Base-by-base conservation (phyloP, 2,888 invertebrate genomes). In the Cecidostiba fungosa region DNA sequence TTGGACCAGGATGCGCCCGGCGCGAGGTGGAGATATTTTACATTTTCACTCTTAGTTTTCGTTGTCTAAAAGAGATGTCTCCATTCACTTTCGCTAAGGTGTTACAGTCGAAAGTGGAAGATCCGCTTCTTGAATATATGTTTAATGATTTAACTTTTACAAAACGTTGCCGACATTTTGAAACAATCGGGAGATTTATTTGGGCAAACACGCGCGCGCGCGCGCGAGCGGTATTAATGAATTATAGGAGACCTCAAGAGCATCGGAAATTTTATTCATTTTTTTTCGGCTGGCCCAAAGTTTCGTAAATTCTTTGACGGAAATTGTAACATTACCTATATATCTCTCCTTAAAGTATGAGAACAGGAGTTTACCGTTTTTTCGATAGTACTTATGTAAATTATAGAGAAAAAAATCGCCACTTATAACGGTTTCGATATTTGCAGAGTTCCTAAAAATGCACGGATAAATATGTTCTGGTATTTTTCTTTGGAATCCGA, bases 41-140 rank as follows among this genome's bases (percentile, higher is more conserved):
- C 54, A 81, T 84, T 81, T 82, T 84, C 82, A 82, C 84, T 86
- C 82, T 84, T 82, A 70, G 84, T 81, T 84, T 77, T 79, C 72
- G 79, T 83, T 83, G 86, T 83, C 62, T 78, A 83, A 69, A 82
- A 39, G 59, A 47, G n/a, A 47, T 70, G 54, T 43, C 72, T 50
- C 54, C 84, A 36, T 86, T 84, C 84, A 86, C 86, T 86, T 86
- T 86, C 84, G 86, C 86, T 84, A 69, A 81, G 76, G 26, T n/a
- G 29, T 32, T 62, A 70, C 29, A 77, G 73, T 86, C 80, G 86
- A 86, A 86, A 86, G 86, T 86, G 73, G 78, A 74, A 82, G 82
- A 78, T 66, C 84, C 80, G 43, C 77, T 77, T 86, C 66, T 83
- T 77, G 54, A 62, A 72, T 72, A 62, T 77, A 62, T 62, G 32